Conservation (phyloP, 2,797 vertebrate genomes). For the Anguilla obscura region DNA sequence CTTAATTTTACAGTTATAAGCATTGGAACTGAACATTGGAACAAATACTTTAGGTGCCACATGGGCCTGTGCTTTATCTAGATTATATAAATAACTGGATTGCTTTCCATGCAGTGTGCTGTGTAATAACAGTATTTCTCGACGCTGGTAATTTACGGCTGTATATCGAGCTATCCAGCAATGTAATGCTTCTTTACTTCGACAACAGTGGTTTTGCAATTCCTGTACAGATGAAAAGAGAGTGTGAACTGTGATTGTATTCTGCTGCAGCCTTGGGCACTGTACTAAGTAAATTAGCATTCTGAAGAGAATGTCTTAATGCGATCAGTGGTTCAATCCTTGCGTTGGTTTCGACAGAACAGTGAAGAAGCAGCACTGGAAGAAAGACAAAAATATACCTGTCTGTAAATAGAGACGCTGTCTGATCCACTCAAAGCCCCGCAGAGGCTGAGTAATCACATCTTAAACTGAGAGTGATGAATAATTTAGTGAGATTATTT, state of each 20-base stretch:
- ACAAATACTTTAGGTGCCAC: too few relatives aligned
- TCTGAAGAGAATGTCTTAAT: background rate
- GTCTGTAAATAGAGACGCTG: background rate
- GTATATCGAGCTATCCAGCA: background rate
- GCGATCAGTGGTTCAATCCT: background rate
- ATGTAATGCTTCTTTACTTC: background rate
- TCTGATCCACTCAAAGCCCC: background rate
- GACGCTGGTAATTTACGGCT: background rate
- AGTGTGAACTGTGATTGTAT: background rate
- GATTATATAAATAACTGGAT: background rate
- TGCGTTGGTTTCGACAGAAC: background rate
- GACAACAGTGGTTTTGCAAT: background rate
- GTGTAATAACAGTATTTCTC: background rate
- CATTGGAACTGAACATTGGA: too few relatives aligned
- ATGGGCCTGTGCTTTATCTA: background rate
- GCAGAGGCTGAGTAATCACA: background rate
- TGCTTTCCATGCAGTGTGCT: background rate
- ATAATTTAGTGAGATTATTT: slow-evolving; percentile 18
- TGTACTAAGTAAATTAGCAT: background rate
- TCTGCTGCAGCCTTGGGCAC: background rate
- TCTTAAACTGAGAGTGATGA: background rate
- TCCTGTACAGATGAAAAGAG: background rate
- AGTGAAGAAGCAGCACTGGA: background rate
- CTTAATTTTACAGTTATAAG: too few relatives aligned
- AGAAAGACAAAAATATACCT: background rate